These are phyloP conservation scores for Metaphire vulgaris DNA, from an alignment of 1,140 invertebrate species.

Conservation along the genomic window DNA sequence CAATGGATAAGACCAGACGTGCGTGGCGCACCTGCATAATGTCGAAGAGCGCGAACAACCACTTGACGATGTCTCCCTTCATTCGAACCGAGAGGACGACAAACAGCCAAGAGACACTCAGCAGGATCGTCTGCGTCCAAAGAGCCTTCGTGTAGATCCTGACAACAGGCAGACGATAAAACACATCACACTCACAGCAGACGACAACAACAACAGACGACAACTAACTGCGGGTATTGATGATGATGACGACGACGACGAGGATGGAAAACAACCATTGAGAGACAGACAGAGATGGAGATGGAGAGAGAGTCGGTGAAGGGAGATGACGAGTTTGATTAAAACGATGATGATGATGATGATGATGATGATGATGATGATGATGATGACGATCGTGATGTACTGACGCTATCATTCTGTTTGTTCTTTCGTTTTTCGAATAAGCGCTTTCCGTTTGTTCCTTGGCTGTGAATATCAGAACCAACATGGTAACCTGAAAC, in stretches of 20 bases:
- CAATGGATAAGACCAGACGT: no score
- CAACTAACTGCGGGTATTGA: not conserved
- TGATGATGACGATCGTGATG: not conserved
- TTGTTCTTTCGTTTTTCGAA: constrained; percentile 52
- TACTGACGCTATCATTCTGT: constrained; percentile 48
- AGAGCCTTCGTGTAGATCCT: constrained; percentile 50
- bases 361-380: not conserved
- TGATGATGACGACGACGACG: not conserved
- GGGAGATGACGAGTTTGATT: not conserved
- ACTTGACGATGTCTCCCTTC: constrained; percentile 45
- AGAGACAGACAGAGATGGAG: no score
- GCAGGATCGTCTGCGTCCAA: constrained; percentile 50
- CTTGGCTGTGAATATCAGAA: constrained; percentile 53
- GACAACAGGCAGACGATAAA: not conserved
- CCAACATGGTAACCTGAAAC: constrained; percentile 49
- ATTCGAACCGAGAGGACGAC: constrained; percentile 47
- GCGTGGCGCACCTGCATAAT: constrained; percentile 45
- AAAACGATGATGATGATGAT: not conserved
- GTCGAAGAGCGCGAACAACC: constrained; percentile 49
- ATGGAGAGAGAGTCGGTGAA: no score
- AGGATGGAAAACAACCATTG: not conserved
- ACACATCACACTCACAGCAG: not conserved
- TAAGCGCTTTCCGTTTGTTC: constrained; percentile 54
- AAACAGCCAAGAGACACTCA: constrained; percentile 47
- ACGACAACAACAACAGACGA: not conserved